Conservation (phyloP, 2,797 vertebrate genomes). For the Poecilia picta region DNA sequence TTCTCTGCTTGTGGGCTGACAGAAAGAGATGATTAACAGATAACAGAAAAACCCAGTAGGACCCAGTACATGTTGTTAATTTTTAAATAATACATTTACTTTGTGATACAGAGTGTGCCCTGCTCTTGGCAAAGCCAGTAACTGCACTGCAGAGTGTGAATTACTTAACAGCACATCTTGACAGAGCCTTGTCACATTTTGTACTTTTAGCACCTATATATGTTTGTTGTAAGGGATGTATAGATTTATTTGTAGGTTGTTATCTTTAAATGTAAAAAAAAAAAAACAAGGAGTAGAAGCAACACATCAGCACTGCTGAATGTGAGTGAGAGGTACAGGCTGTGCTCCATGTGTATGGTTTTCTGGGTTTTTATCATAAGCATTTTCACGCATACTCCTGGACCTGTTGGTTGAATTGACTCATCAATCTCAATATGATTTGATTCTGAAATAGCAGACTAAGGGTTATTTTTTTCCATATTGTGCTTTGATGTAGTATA, state of each 20-base stretch:
- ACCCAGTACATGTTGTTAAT: conserved; percentile 10
- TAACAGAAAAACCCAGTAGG: conserved; percentile 29
- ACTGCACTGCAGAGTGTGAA: conserved; percentile 34
- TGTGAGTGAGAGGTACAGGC: conserved; percentile 41
- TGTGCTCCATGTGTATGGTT: conserved; percentile 34
- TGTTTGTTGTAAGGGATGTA: conserved; percentile 14
- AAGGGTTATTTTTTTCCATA: conserved; percentile 43
- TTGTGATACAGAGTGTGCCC: conserved; percentile 35
- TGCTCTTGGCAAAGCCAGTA: conserved; percentile 43
- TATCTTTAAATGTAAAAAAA: conserved; percentile 29
- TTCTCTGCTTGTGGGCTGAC: conserved; percentile 33
- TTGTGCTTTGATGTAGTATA: conserved; percentile 35
- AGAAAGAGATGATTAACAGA: conserved; percentile 51
- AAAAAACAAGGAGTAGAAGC: conserved; percentile 17
- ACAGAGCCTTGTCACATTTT: conserved; percentile 32
- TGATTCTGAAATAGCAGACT: conserved; percentile 34
- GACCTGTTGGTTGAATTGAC: conserved; percentile 42
- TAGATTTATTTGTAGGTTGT: conserved; percentile 39
- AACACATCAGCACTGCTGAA: conserved; percentile 40
- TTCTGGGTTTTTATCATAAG: conserved; percentile 43
- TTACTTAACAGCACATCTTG: conserved; percentile 34
- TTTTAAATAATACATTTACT: conserved; percentile 4
- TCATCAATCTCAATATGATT: conserved; percentile 30
- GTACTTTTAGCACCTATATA: conserved; percentile 20
- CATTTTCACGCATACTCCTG: conserved; percentile 42